Evolutionary conservation across 1,140 invertebrate species (phyloP), one percentile per base, ranked within the genome.

Genomic region (Ctenoplectra terminalis): DNA sequence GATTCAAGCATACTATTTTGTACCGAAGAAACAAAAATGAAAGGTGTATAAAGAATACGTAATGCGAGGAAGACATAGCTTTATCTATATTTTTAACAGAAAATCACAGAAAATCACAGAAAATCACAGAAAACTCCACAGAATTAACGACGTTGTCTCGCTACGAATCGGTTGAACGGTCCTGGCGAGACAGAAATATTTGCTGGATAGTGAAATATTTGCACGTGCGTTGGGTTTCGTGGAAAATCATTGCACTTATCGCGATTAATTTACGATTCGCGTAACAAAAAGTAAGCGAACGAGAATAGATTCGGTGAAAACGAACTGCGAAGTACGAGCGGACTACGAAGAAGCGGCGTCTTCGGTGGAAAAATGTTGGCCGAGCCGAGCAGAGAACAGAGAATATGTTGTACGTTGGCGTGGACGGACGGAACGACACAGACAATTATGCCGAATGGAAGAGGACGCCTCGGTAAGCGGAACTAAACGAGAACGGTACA

Each of bases 401-500:
- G 73, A 26, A 40, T 63, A 64, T 75, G n/a, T 75, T 75, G 73
- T 75, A 48, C 43, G 43, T 23, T 29, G 66, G 73, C 64, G 69
- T 66, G 81, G 74, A 73, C 50, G 84, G 70, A 74, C 58, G 52
- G 74, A 61, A 74, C 64, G 61, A 80, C 61, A 58, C 75, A 77
- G 82, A 84, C 66, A 84, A 85, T 84, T 83, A 52, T 72, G 29
- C 56, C 70, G 46, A 85, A 58, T 74, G 58, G 78, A 75, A 71
- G 58, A 83, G 63, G 56, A 86, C 85, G 74, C 43, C 64, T 86
- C 64, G 23, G 64, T 70, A 71, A 86, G 70, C 84, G 84, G 85
- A 83, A 83, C 85, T 87, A 82, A 87, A 86, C 80, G 64, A 56
- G 80, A 87, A 87, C 85, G 84, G 85, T 87, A 86, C 84, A 86